Evolutionary conservation across 2,888 invertebrate species (phyloP), one percentile per base, ranked within the genome.

Genomic region (Amiota communis): DNA sequence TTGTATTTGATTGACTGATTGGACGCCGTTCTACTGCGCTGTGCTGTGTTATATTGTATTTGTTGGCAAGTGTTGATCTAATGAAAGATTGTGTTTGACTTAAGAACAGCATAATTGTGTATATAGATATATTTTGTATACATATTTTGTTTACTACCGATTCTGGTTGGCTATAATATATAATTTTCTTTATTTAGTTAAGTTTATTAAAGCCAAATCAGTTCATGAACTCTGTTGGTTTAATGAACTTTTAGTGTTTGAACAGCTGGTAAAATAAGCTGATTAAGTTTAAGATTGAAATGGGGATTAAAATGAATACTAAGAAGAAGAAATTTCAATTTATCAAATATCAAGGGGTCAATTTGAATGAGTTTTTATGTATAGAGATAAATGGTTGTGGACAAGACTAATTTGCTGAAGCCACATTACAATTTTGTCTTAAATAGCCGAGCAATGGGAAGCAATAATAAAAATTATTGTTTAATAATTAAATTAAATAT

Each of bases 201-300:
- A 59, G 59, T 69, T 74, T 67, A 72, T 74, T 73, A 65, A 17
- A 74, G 73, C 72, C 49, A 78, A 78, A 77, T 78, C 76, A 77
- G 77, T 75, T 75, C 72, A 76, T 77, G 73, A 77, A 75, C 77
- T 74, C 71, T 59, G 70, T 69, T 72, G 65, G 75, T 75, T 71
- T 73, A 72, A 68, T 75, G 71, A 76, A 75, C 75, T 73, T 67
- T 49, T 59, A 61, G 13, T 53, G 49, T 47, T 23, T 47, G 10
- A 48, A 12, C 57, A 36, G 63, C 46, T 47, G 47, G 64, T 47
- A 36, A 36, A 36, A 6, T 36, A 36, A 36, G 36, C 36, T 36
- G 36, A 36, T 36, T 36, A 36, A 2, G 6, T 36, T 36, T 36
- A 36, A 36, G 36, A 36, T 36, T 36, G 36, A 36, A 6, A 36